Conservation (phyloP, 2,888 invertebrate species). For the Drosophila histrio region DNA sequence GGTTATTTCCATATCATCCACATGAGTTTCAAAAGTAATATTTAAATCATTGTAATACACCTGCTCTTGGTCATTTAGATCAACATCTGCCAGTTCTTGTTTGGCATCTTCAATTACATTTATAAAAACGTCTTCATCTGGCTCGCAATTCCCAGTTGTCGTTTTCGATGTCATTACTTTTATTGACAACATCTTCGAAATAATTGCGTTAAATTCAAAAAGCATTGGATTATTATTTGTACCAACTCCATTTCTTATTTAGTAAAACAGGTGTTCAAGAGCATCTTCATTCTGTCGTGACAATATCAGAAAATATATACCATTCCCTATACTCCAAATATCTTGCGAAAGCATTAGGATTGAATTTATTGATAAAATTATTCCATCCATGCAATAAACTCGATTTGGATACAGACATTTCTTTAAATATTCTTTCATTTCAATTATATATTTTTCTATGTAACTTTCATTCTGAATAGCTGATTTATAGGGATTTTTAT, state of each 20-base stretch:
- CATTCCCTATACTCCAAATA: background rate
- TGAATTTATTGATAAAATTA: no score
- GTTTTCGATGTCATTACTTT: conserved; percentile 5
- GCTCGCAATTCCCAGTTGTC: conserved; percentile 5
- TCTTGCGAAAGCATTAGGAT: no score
- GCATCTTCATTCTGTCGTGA: conserved; percentile 12
- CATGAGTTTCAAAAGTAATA: background rate
- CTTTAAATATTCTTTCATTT: conserved; percentile 11
- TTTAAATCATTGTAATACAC: background rate
- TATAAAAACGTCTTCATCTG: background rate
- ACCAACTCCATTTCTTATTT: conserved; percentile 16
- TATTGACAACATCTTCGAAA: conserved; percentile 22
- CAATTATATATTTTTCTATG: conserved; percentile 5
- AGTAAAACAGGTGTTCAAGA: conserved; percentile 12
- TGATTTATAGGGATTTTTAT: conserved; percentile 1
- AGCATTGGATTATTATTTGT: conserved; percentile 20
- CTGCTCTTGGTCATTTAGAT: no score
- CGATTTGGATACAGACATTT: conserved; percentile 6
- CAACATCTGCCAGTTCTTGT: no score
- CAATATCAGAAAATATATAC: background rate
- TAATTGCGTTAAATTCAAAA: no score
- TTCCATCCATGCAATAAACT: no score
- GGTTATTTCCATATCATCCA: background rate
- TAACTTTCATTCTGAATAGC: conserved; percentile 4
- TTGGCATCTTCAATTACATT: conserved; percentile 1